phyloP scores from a whole-genome alignment of 1,140 invertebrate species.

The Popillia japonica region DNA sequence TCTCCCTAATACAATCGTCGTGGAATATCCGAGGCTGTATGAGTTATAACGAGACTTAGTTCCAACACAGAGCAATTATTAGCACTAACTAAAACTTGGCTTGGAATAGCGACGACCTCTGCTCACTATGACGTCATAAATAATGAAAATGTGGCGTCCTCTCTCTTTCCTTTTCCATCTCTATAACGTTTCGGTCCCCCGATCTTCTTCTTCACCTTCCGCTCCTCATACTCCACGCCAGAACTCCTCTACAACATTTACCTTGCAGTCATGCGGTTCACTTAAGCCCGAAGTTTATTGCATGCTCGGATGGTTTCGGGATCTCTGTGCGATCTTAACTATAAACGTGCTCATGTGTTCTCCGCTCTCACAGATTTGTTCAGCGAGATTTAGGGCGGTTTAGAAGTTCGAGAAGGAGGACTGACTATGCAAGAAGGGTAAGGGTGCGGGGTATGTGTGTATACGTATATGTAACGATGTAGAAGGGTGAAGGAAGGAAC shows the following conservation, averaged over 20 bases:
- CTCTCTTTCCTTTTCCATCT: slow-evolving; percentile 20
- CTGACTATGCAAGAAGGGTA: slow-evolving; percentile 39
- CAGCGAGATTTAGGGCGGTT: slow-evolving; percentile 55
- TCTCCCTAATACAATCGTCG: slow-evolving; percentile 49
- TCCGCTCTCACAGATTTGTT: slow-evolving; percentile 54
- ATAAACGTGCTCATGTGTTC: slow-evolving; percentile 56
- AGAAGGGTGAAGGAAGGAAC: slow-evolving; percentile 40
- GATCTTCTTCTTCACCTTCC: slow-evolving; percentile 11
- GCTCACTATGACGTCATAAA: slow-evolving; percentile 59
- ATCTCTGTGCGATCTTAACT: slow-evolving; percentile 54
- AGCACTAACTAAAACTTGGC: slow-evolving; percentile 59
- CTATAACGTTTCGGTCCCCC: slow-evolving; percentile 10
- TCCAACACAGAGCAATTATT: slow-evolving; percentile 57
- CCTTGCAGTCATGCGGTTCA: slow-evolving; percentile 58
- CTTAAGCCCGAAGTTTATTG: slow-evolving; percentile 58
- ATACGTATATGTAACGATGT: neutral
- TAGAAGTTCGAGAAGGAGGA: slow-evolving; percentile 51
- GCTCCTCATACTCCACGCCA: slow-evolving; percentile 35
- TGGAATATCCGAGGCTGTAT: slow-evolving; percentile 45
- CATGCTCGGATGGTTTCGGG: slow-evolving; percentile 56
- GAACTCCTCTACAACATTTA: slow-evolving; percentile 51
- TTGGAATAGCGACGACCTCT: slow-evolving; percentile 57
- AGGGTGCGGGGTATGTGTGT: slow-evolving; percentile 31
- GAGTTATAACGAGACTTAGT: slow-evolving; percentile 51
- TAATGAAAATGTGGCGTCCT: slow-evolving; percentile 57